Percentiles rank a stretch among this genome's conserved stretches.
phyloP scores from a whole-genome alignment of 2,113 vertebrate species.

The Eurypyga helias region DNA sequence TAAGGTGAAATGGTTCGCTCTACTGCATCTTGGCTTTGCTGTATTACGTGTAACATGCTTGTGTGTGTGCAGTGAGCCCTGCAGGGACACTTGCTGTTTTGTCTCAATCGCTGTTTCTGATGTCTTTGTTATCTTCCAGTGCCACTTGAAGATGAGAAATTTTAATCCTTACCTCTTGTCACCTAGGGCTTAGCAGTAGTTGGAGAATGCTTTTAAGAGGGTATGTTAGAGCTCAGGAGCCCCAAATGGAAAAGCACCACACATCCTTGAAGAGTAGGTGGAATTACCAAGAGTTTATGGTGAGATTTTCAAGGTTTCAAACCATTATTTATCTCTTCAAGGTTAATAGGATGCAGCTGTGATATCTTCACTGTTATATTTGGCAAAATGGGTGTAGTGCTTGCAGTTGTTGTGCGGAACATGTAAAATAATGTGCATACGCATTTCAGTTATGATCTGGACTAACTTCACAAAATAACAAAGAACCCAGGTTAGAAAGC shows the following conservation, averaged over 20 bases:
- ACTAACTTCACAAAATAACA: neutral
- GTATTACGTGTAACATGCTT: rapidly evolving
- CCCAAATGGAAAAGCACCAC: neutral
- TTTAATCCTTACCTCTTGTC: constrained; percentile 22
- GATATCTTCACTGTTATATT: neutral
- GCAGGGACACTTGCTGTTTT: neutral
- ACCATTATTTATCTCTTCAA: neutral
- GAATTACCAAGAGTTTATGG: neutral
- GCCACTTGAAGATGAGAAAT: constrained; percentile 2
- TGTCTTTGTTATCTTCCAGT: neutral
- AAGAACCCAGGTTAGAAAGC: neutral
- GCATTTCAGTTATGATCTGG: neutral
- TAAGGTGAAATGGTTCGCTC: neutral
- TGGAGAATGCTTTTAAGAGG: neutral
- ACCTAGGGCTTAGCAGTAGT: neutral
- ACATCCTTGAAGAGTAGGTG: neutral
- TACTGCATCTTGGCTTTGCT: neutral
- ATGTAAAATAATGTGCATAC: neutral
- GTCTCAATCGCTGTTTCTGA: neutral
- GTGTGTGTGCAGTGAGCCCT: neutral
- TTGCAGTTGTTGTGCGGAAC: neutral
- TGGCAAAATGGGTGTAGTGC: neutral
- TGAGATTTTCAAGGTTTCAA: neutral
- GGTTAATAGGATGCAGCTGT: neutral
- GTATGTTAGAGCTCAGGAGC: neutral